phyloP scores from a whole-genome alignment of 2,113 vertebrate species.

The Coptodon bakossiorum region DNA sequence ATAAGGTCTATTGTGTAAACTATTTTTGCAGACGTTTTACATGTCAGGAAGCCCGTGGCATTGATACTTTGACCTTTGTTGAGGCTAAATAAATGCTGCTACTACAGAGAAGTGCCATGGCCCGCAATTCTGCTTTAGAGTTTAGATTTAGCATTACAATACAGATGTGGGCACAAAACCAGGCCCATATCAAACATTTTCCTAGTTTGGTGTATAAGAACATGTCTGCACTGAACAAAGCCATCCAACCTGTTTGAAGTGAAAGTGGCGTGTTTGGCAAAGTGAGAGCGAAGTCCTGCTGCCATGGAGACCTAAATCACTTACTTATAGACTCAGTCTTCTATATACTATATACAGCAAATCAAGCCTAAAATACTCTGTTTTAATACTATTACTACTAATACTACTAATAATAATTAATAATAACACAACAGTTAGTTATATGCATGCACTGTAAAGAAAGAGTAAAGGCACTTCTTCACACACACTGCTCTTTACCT shows the following conservation, averaged over 20 bases:
- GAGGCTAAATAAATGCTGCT: neutral
- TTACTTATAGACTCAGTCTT: neutral
- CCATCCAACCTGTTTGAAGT: neutral
- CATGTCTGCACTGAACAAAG: neutral
- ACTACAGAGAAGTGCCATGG: neutral
- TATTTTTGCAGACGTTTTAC: neutral
- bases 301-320: rapidly evolving
- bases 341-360: neutral
- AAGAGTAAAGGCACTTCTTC: neutral
- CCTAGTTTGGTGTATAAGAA: neutral
- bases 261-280: neutral
- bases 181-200: neutral
- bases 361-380: neutral
- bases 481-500: neutral
- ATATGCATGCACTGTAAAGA: neutral
- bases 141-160: neutral
- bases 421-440: neutral
- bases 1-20: neutral
- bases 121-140: neutral
- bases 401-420: rapidly evolving
- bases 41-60: neutral
- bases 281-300: neutral
- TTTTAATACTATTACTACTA: neutral
- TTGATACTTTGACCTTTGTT: neutral
- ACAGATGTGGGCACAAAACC: neutral